Base-by-base conservation (phyloP, 1,140 invertebrate species). In the Berghia stephanieae region DNA sequence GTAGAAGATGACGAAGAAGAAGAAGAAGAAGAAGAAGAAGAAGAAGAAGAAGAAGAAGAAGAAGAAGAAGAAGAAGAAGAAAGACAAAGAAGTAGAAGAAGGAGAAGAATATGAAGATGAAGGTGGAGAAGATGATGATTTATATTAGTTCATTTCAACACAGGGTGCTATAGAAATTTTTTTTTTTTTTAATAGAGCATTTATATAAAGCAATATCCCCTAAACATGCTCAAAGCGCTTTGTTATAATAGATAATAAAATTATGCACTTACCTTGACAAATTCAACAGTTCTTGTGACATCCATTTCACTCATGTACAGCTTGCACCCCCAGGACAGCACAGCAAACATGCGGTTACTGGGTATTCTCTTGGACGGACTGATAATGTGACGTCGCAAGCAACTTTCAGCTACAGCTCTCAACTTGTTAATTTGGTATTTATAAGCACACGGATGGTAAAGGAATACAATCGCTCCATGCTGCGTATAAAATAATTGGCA, bases 401-500 rank as follows among this genome's bases (percentile, higher is more conserved):
- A 97, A 1, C 89, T 88, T 36, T 85, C 91, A 0, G 96, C 92
- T 1, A 96, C 77, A 57, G 89, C 86, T 84, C 91, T 92, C 74
- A 96, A 88, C 13, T 52, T 40, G 13, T 83, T 80, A 0, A 96
- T 92, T 90, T 94, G 91, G 5, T 90, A 78, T 1, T 89, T 90
- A 89, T 94, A 92, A 10, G 94, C 93, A 90, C 96, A 97, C 1
- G 96, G 96, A 91, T 97, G 95, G 85, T 96, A 96, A 10, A 97
- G 87, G 92, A 96, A 93, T 0, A 95, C 94, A 49, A 96, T 90
- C 3, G 93, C 93, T 71, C 96, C 95, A 88, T 96, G 95, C 92
- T 94, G 83, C 21, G 77, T 77, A n/a, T 43, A 42, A 57, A 36
- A n/a, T n/a, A n/a, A n/a, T n/a, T n/a, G n/a, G n/a, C n/a, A n/a